Evolutionary conservation across 2,797 vertebrate species (phyloP).

Genomic region (Aldrovandia affinis): DNA sequence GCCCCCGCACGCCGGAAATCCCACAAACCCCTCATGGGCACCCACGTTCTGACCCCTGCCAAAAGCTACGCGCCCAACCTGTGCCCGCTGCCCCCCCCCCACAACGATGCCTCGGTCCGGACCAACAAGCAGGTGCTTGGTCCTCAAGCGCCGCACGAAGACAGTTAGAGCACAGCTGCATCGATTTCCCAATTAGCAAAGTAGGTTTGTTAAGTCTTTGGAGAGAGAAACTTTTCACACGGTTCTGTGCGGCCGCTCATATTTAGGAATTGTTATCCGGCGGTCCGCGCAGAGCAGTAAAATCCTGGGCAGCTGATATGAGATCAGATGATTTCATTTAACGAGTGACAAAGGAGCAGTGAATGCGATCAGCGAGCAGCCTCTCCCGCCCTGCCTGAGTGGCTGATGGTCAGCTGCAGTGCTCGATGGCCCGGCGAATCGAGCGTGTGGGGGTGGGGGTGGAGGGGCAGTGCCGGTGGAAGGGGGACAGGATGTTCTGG

Average conservation of each 20-base stretch:
- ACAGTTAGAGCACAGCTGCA: not conserved
- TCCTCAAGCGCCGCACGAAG: not conserved
- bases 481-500: not conserved
- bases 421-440: not conserved
- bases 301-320: not conserved
- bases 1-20: slow-evolving; percentile 37
- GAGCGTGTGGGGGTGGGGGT: not conserved
- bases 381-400: not conserved
- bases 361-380: not conserved
- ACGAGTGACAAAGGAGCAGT: too few species aligned
- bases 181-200: not conserved
- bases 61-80: not conserved
- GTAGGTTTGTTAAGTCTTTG: not conserved
- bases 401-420: not conserved
- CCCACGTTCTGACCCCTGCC: not conserved
- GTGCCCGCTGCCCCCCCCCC: not conserved
- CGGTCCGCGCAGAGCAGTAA: not conserved
- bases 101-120: not conserved
- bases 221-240: too few species aligned
- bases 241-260: too few species aligned
- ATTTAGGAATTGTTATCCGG: not conserved
- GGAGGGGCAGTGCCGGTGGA: not conserved
- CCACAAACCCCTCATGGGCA: not conserved
- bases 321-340: not conserved
- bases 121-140: not conserved